Evolutionary conservation across 2,888 invertebrate species (phyloP), one percentile per base, ranked within the genome.

Genomic region (Caenorhabditis virilis): DNA sequence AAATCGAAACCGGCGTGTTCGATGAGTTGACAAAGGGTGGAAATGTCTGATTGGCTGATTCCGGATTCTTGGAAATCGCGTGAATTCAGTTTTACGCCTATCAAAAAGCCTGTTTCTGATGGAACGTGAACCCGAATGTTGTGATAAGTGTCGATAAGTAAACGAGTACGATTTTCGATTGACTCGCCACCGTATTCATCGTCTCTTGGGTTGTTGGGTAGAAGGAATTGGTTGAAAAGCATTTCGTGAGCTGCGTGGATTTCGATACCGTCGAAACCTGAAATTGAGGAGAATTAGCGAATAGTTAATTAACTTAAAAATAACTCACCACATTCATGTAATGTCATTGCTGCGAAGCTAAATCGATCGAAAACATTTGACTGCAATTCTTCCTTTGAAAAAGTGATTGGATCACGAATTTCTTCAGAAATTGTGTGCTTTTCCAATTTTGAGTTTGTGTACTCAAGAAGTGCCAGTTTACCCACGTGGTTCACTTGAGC

Each of bases 221-320:
- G 63, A 27, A 72, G 39, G 45, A 78, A 78, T 43, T 78, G 77
- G 18, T 77, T 76, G 22, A 78, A 58, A 11, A 78, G 64, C 56
- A 74, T 78, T 9, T 77, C 78, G 50, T 78, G 77, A n/a, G 78
- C 77, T 18, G 55, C 64, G 38, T 78, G 76, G 9, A 78, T 23
- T 45, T 78, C 72, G 20, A 76, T 65, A 26, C 78, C 78, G 46
- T 78, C 78, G 42, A 78, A 78, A 4, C 77, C 74, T 42, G 42
- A 6, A 42, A 42, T 18, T 22, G n/a, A n/a, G n/a, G n/a, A n/a
- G n/a, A 11, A 18, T 7, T 42, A 23, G 6, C 13, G 3, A 7
- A 42, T 42, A 18, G 5, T 23, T 22, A 22, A 42, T 9, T 23
- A 11, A 13, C n/a, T 35, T 3, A 26, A 61, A 6, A 42, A n/a